phyloP scores from a whole-genome alignment of 1,140 invertebrate species.

The Dufourea novaeangliae region DNA sequence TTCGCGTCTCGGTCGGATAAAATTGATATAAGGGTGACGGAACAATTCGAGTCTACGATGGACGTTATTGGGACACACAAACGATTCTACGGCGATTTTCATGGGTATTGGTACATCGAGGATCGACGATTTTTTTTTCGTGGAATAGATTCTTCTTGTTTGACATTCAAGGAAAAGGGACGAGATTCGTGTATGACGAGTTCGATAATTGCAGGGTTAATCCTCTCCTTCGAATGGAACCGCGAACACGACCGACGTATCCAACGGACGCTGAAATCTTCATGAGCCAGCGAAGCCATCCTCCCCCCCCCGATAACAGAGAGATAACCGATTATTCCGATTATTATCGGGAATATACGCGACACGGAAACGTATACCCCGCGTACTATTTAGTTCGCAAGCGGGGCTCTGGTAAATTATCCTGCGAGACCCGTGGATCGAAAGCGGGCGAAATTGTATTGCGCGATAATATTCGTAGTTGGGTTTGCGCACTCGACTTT shows the following conservation, averaged over 20 bases:
- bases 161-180: no score
- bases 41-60: no score
- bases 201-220: no score
- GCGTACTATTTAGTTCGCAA: background rate
- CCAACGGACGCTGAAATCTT: conserved; percentile 55
- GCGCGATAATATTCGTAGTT: background rate
- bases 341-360: conserved; percentile 29
- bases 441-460: background rate
- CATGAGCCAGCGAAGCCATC: conserved; percentile 49
- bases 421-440: background rate
- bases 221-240: no score
- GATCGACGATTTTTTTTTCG: no score
- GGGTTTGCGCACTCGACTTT: background rate
- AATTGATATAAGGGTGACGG: conserved; percentile 8
- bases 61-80: no score
- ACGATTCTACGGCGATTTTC: no score
- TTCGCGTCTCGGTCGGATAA: background rate
- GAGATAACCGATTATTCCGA: conserved; percentile 61
- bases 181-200: no score
- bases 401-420: background rate
- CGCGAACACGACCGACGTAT: background rate
- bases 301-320: conserved; percentile 38
- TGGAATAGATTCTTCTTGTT: no score
- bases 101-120: no score
- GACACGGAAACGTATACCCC: background rate